These are phyloP conservation scores for Lepus oiostolus DNA, from an alignment of 2,797 vertebrate genomes.

Conservation along the genomic window DNA sequence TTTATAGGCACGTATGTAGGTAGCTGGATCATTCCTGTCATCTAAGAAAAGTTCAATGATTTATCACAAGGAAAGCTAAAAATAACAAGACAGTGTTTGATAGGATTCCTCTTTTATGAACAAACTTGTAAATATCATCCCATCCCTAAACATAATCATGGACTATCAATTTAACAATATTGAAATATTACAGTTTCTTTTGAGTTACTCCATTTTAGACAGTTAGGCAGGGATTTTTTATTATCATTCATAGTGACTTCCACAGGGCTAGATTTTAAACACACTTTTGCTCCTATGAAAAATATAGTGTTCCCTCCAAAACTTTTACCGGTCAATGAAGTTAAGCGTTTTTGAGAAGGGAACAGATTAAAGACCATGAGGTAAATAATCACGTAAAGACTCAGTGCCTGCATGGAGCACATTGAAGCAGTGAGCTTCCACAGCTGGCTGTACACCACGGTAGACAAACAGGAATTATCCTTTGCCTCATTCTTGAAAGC, in stretches of 20 bases:
- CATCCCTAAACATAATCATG: not conserved
- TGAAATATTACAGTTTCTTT: not conserved
- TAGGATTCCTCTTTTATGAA: not conserved
- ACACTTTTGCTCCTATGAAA: not conserved
- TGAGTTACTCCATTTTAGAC: not conserved
- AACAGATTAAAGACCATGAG: not conserved
- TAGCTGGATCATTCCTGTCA: not conserved
- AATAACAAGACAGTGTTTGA: not conserved
- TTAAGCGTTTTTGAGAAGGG: not conserved
- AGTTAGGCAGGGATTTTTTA: not conserved
- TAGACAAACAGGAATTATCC: not conserved
- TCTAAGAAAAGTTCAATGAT: conserved; percentile 1
- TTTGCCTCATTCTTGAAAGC: not conserved
- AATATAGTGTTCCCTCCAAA: not conserved
- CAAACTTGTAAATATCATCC: not conserved
- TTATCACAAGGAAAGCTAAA: not conserved
- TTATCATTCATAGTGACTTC: not conserved
- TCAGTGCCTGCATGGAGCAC: not conserved
- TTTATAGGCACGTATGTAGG: not conserved
- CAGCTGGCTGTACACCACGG: not conserved
- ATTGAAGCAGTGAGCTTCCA: not conserved
- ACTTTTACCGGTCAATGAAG: not conserved
- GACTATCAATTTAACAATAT: not conserved
- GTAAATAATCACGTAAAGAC: not conserved
- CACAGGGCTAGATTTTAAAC: not conserved